Evolutionary conservation across 2,888 invertebrate species (phyloP).

Genomic region (Sclerodermus sp.): DNA sequence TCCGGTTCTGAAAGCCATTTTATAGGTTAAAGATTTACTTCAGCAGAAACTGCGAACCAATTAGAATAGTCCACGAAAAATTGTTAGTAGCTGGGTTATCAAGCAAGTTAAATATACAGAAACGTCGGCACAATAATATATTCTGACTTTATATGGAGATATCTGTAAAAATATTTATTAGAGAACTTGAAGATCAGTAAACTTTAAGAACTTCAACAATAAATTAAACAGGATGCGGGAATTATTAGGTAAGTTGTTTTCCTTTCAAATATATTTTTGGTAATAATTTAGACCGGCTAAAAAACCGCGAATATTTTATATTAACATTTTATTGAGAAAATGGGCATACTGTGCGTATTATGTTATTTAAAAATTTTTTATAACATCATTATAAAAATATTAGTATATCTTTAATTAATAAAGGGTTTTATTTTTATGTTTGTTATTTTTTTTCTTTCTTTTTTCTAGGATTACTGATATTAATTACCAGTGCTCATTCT

Average conservation of each 20-base stretch:
- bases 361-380: not conserved
- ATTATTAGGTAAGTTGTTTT: constrained; percentile 28
- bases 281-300: not conserved
- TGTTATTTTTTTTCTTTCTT: not conserved
- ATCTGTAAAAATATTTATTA: not conserved
- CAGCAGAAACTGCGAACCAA: constrained; percentile 45
- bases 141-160: constrained; percentile 21
- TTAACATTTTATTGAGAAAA: too few relatives aligned
- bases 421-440: not conserved
- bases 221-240: constrained; percentile 23
- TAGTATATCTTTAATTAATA: not conserved
- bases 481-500: constrained; percentile 52
- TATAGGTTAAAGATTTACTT: not conserved
- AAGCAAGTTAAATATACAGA: not conserved
- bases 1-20: not conserved
- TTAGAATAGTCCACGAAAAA: constrained; percentile 49
- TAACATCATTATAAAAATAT: not conserved
- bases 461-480: constrained; percentile 36
- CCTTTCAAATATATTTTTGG: not conserved
- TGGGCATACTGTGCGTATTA: too few relatives aligned
- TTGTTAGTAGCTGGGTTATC: constrained; percentile 14
- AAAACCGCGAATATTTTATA: too few relatives aligned
- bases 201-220: constrained; percentile 2
- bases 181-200: not conserved
- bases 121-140: constrained; percentile 1